phyloP scores from a whole-genome alignment of 2,113 vertebrate genomes.

The Hemiprocne comata region DNA sequence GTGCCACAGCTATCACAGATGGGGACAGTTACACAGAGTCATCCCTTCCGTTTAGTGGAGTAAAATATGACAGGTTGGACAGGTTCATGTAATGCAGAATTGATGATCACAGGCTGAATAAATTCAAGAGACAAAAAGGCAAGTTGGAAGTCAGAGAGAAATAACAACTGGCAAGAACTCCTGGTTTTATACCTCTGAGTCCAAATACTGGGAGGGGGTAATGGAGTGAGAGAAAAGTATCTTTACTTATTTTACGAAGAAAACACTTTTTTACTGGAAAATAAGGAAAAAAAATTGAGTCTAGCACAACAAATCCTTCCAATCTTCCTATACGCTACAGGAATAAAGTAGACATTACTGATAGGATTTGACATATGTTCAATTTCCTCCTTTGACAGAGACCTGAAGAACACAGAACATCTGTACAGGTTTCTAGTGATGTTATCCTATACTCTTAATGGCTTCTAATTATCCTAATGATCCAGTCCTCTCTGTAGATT shows the following conservation, averaged over 20 bases:
- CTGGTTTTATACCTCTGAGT: not conserved
- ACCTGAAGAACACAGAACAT: constrained; percentile 32
- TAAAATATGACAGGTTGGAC: constrained; percentile 2
- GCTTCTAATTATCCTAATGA: constrained; percentile 60
- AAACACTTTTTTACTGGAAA: not conserved
- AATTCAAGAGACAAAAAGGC: not conserved
- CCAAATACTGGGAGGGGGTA: not conserved
- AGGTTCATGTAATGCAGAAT: not conserved
- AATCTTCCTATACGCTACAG: not conserved
- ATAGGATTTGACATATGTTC: constrained; percentile 15
- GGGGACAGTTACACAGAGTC: not conserved
- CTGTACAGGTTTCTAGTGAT: constrained; percentile 24
- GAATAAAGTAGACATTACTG: not conserved
- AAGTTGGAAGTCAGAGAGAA: constrained; percentile 8
- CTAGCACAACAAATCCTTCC: not conserved
- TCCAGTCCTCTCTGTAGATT: constrained; percentile 33
- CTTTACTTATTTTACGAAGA: not conserved
- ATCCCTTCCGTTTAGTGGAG: not conserved
- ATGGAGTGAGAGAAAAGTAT: not conserved
- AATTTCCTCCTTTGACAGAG: constrained; percentile 24
- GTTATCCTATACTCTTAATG: constrained; percentile 34
- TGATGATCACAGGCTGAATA: not conserved
- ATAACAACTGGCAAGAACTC: not conserved
- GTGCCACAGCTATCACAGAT: not conserved
- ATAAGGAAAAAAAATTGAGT: not conserved